Evolutionary conservation across 2,888 invertebrate genomes (phyloP).

Genomic region (Carterocephalus palaemon): DNA sequence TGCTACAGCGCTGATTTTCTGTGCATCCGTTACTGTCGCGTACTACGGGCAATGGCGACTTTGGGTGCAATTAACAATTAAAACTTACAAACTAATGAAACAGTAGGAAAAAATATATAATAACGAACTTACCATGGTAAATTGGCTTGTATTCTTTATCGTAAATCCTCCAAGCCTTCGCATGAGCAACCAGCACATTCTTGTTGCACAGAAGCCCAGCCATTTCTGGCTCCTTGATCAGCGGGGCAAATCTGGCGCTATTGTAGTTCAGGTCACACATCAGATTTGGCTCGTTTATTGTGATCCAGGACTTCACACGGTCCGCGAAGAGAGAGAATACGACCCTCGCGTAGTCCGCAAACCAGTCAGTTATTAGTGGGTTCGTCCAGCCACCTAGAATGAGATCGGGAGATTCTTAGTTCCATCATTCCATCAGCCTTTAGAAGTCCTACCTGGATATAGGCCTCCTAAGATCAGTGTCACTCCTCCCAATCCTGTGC

Average conservation of each 20-base stretch:
- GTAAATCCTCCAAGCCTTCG: constrained; percentile 77
- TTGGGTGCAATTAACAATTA: too few relatives aligned
- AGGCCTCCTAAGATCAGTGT: too few relatives aligned
- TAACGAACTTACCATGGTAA: constrained; percentile 56
- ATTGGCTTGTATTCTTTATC: constrained; percentile 67
- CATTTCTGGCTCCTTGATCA: constrained; percentile 6
- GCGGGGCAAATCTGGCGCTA: constrained; percentile 44
- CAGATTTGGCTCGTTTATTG: constrained; percentile 83
- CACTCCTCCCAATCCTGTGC: too few relatives aligned
- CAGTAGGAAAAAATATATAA: constrained; percentile 42
- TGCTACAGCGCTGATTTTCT: too few relatives aligned
- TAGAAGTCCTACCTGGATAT: too few relatives aligned
- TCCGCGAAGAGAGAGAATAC: constrained; percentile 73
- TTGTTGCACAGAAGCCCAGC: constrained; percentile 77
- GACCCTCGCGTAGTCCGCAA: constrained; percentile 2
- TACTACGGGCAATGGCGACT: too few relatives aligned
- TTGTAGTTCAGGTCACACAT: constrained; percentile 49
- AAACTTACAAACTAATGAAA: too few relatives aligned
- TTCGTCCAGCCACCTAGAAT: constrained; percentile 15
- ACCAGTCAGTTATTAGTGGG: constrained; percentile 1
- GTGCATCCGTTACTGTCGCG: too few relatives aligned
- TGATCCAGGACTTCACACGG: constrained; percentile 83
- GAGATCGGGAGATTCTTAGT: too few relatives aligned
- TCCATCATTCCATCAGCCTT: too few relatives aligned
- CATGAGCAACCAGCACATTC: constrained; percentile 82